Evolutionary conservation across 92 coral and sea anemone genomes (phyloP).

Genomic region (Montipora capitata): DNA sequence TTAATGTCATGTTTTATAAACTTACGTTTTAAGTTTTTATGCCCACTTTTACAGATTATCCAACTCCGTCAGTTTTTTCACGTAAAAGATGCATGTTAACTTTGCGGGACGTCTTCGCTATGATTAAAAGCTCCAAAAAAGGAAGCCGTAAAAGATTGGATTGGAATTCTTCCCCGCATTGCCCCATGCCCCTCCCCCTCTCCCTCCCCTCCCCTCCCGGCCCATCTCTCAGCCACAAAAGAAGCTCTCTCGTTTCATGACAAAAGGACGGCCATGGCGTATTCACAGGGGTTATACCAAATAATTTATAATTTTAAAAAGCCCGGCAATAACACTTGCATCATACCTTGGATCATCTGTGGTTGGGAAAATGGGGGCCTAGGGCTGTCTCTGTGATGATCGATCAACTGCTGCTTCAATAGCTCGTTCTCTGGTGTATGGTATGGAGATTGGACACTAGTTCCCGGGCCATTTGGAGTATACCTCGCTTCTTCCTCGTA

Average conservation of each 20-base stretch:
- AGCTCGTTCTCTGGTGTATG: slow-evolving; percentile 78
- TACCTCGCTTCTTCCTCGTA: slow-evolving; percentile 83
- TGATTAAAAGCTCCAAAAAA: too few relatives aligned
- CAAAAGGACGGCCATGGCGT: background rate
- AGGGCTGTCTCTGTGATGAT: slow-evolving; percentile 88
- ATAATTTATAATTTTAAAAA: background rate
- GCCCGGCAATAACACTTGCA: too few relatives aligned
- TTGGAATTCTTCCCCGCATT: too few relatives aligned
- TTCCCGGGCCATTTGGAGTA: slow-evolving; percentile 84
- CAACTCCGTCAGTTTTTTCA: too few relatives aligned
- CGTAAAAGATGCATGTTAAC: too few relatives aligned
- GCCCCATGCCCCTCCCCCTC: too few relatives aligned
- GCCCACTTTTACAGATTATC: background rate
- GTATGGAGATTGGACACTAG: slow-evolving; percentile 70
- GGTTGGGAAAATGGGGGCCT: slow-evolving; percentile 76
- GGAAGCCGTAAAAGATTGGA: too few relatives aligned
- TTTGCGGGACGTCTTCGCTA: too few relatives aligned
- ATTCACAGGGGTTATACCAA: too few relatives aligned
- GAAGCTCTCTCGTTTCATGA: background rate
- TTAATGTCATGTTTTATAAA: too few relatives aligned
- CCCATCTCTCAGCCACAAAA: background rate
- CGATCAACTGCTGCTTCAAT: slow-evolving; percentile 75
- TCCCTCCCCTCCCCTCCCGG: too few relatives aligned
- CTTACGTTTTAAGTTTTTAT: too few relatives aligned
- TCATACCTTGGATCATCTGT: slow-evolving; percentile 87